Conservation (phyloP, 2,797 vertebrate species). For the Poeciliopsis turneri region DNA sequence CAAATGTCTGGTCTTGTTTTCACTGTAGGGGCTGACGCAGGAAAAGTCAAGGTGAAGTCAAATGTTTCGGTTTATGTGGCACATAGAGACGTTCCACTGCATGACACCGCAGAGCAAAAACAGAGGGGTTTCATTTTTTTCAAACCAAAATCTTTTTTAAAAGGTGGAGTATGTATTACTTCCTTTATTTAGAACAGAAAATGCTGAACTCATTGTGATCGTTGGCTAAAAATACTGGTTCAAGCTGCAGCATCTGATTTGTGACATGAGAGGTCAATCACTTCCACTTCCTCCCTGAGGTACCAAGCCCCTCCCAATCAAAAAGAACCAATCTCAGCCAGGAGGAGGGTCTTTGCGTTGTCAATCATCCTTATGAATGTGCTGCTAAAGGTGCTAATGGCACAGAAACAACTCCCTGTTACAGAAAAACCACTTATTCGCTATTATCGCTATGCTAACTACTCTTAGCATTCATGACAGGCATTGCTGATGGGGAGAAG, state of each 20-base stretch:
- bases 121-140: background rate
- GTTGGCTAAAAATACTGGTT: background rate
- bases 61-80: constrained; percentile 42
- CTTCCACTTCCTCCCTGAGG: too few species aligned
- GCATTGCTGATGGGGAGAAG: too few species aligned
- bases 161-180: background rate
- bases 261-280: too few species aligned
- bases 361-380: accelerated
- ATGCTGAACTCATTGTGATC: background rate
- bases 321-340: too few species aligned
- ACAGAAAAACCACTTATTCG: too few species aligned
- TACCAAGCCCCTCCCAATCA: too few species aligned
- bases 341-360: too few species aligned
- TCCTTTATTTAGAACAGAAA: background rate
- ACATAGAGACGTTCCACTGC: background rate
- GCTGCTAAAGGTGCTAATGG: too few species aligned
- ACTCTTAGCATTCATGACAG: too few species aligned
- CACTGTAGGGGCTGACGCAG: constrained; percentile 40
- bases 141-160: background rate
- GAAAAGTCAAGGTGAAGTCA: constrained; percentile 58
- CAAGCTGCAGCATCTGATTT: too few species aligned
- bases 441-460: too few species aligned
- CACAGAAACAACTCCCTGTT: too few species aligned
- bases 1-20: constrained; percentile 52
- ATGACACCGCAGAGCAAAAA: background rate